These are phyloP conservation scores for Drosophila quadrilineata DNA, from an alignment of 1,140 invertebrate species.

Conservation along the genomic window DNA sequence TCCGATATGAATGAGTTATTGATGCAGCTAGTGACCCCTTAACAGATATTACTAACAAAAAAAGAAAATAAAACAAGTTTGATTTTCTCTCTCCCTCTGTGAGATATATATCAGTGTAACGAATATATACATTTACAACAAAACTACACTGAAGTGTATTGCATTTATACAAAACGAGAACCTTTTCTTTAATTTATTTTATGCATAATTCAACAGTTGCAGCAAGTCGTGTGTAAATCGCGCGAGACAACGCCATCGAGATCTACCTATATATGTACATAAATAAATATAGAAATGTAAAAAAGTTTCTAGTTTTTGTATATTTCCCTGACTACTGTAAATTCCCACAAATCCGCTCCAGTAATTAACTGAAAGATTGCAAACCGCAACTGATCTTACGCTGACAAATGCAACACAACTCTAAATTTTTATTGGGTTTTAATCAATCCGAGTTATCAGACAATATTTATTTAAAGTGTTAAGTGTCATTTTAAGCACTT, in stretches of 20 bases:
- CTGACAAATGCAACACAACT: constrained; percentile 11
- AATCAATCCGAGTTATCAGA: neutral
- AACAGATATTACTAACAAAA: too few relatives aligned
- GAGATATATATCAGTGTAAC: too few relatives aligned
- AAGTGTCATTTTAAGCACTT: neutral
- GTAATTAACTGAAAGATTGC: constrained; percentile 30
- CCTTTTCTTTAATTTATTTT: constrained; percentile 13
- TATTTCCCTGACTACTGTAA: constrained; percentile 30
- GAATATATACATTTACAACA: too few relatives aligned
- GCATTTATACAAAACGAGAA: constrained; percentile 1
- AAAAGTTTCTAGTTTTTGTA: too few relatives aligned
- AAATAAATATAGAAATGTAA: too few relatives aligned
- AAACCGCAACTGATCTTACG: neutral
- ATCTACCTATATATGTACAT: too few relatives aligned
- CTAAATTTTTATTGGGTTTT: constrained; percentile 13
- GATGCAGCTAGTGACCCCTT: constrained; percentile 30
- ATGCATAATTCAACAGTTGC: constrained; percentile 38
- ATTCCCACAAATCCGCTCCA: constrained; percentile 53
- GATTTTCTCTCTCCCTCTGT: too few relatives aligned
- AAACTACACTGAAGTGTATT: too few relatives aligned
- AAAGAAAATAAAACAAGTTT: constrained; percentile 9
- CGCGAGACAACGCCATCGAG: constrained; percentile 44
- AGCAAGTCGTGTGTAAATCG: constrained; percentile 38
- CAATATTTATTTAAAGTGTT: neutral
- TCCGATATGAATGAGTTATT: neutral